A percentile compares a stretch with the other conserved stretches of the same genome.
Conservation (phyloP, 2,113 vertebrate species). For the Protomyctophum bolini region DNA sequence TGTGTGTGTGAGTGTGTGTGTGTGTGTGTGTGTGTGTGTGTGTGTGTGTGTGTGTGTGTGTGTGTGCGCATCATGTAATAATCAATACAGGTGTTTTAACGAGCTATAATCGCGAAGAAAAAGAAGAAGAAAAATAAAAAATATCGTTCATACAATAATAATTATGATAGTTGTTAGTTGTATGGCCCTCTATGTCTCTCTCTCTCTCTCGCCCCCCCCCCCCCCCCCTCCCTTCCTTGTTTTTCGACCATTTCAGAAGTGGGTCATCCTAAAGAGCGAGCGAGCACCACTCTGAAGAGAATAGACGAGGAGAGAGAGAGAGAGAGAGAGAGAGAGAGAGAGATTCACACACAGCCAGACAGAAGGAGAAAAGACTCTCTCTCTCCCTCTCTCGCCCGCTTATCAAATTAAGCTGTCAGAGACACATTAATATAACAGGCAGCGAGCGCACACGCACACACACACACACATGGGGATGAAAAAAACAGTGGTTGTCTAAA, state of each 20-base stretch:
- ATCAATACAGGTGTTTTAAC: no score
- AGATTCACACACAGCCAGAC: no score
- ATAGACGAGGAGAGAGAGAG: constrained; percentile 31
- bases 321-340: constrained; percentile 10
- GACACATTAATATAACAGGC: constrained; percentile 76
- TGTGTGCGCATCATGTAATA: background rate
- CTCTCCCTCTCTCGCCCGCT: constrained; percentile 55
- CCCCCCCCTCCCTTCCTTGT: constrained; percentile 72
- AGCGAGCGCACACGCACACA: no score
- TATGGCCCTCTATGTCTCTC: background rate
- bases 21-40: constrained; percentile 54
- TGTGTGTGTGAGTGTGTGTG: constrained; percentile 55
- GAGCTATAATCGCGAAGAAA: no score
- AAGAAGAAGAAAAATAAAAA: no score
- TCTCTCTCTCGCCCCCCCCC: constrained; percentile 43
- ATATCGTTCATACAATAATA: no score
- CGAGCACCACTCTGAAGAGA: constrained; percentile 77
- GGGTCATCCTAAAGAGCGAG: constrained; percentile 80
- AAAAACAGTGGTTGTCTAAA: no score
- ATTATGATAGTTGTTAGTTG: no score
- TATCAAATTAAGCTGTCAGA: constrained; percentile 81
- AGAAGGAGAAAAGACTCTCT: constrained; percentile 23
- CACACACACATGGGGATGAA: no score
- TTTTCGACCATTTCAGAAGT: constrained; percentile 81
- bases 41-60: constrained; percentile 54